Base-by-base conservation (phyloP, 92 coral and sea anemone genomes). In the Plumapathes pennacea region DNA sequence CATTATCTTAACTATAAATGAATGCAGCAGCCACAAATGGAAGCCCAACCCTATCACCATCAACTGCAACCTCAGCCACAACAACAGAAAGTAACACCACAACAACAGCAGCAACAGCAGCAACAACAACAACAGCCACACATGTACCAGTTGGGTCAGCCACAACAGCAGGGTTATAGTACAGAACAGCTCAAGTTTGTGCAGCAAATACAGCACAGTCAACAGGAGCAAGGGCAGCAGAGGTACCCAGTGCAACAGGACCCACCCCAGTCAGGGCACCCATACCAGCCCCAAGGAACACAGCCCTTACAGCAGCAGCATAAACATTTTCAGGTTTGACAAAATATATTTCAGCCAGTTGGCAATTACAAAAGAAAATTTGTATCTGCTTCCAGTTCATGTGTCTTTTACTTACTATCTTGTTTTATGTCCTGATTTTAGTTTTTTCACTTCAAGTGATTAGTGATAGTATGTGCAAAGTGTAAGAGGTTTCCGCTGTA, bases 161-260 rank as follows among this genome's bases (percentile, higher is more conserved):
- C 46, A 14, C 85, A 78, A 32, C 72, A 50, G 18, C 71, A 63
- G 27, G 46, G 39, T 29, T 48, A 57, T n/a, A n/a, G n/a, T n/a
- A n/a, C n/a, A 26, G 33, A 43, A 32, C 47, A 68, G 37, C 42
- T 64, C 38, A 41, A 50, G 25, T 62, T 67, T 34, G 77, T 59
- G 38, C 84, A 67, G 38, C 46, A 60, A 28, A 10, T 47, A 26
- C 57, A 56, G 46, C 54, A 62, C 7, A 45, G 48, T 13, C 52
- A 36, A 48, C 72, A 62, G 50, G 38, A 50, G 25, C 71, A 38
- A 37, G 25, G 45, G n/a, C 43, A 41, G 23, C 54, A 31, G 37
- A 42, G 48, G 4, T 30, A 25, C 10, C 22, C 71, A 25, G 33
- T 12, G 9, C 48, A 56, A 37, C 67, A 71, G 57, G 22, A 45